phyloP scores from a whole-genome alignment of 2,888 invertebrate species.

The Ariolimax columbianus region DNA sequence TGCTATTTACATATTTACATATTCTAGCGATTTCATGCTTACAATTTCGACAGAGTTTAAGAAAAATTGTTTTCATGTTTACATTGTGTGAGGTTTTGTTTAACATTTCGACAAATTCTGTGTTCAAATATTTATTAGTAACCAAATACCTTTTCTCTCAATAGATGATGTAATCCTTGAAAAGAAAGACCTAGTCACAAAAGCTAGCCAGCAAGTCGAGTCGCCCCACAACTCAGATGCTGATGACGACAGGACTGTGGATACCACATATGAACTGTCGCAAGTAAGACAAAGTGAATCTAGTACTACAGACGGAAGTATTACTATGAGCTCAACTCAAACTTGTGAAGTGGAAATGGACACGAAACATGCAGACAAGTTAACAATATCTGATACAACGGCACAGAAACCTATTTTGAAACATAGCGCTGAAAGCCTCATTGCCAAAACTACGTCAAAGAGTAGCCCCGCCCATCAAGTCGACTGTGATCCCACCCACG shows the following conservation, averaged over 20 bases:
- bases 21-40: too few species aligned
- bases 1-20: too few species aligned
- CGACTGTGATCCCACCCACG: conserved; percentile 3
- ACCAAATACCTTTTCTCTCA: not conserved
- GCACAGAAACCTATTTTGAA: conserved; percentile 38
- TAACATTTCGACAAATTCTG: too few species aligned
- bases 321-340: not conserved
- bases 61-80: too few species aligned
- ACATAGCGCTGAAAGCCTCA: conserved; percentile 48
- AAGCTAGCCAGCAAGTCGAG: not conserved
- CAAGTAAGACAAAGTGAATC: not conserved
- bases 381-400: not conserved
- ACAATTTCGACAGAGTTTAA: too few species aligned
- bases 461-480: not conserved
- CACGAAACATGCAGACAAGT: not conserved
- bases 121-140: too few species aligned
- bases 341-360: not conserved
- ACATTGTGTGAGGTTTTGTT: too few species aligned
- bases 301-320: not conserved
- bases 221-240: not conserved
- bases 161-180: conserved; percentile 9
- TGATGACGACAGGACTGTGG: not conserved
- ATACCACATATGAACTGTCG: not conserved
- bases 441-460: conserved; percentile 18
- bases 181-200: not conserved